phyloP scores from a whole-genome alignment of 2,888 invertebrate species.

The Torymus tubicola region DNA sequence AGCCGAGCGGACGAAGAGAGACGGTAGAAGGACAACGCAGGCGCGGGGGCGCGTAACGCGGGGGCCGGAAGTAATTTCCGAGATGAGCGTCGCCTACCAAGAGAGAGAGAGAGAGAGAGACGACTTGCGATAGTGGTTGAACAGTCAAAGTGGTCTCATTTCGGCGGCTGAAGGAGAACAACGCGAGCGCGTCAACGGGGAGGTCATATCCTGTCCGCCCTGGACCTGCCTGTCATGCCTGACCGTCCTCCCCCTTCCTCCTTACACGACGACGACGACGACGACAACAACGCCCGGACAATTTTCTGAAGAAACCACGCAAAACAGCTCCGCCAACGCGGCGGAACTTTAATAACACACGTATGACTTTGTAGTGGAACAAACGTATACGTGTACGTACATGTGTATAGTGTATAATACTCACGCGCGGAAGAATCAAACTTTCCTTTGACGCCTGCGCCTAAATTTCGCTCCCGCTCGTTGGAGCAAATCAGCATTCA shows the following conservation, averaged over 20 bases:
- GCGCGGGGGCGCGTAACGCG: conserved; percentile 63
- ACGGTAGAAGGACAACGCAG: conserved; percentile 58
- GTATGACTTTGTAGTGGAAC: not conserved
- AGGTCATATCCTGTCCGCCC: conserved; percentile 76
- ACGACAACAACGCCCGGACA: conserved; percentile 61
- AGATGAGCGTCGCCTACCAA: conserved; percentile 71
- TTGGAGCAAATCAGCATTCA: conserved; percentile 15
- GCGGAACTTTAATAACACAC: conserved; percentile 43
- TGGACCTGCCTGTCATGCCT: conserved; percentile 53
- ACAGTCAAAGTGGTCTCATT: conserved; percentile 76
- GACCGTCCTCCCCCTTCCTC: conserved; percentile 56
- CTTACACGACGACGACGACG: conserved; percentile 58
- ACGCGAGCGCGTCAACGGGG: conserved; percentile 3
- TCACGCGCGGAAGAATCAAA: conserved; percentile 11
- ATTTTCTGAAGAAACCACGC: conserved; percentile 72
- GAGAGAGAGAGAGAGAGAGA: too few relatives aligned
- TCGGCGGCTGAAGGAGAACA: conserved; percentile 60
- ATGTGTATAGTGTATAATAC: not conserved
- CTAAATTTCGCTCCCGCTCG: not conserved
- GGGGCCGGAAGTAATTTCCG: conserved; percentile 76
- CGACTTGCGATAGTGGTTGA: conserved; percentile 75
- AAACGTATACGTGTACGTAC: not conserved
- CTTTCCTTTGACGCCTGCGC: not conserved
- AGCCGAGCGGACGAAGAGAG: too few relatives aligned
- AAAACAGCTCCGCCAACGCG: conserved; percentile 57